Conservation (phyloP, 37 sponge, comb jelly and placozoan species). For the Cliona cf. orientalis region DNA sequence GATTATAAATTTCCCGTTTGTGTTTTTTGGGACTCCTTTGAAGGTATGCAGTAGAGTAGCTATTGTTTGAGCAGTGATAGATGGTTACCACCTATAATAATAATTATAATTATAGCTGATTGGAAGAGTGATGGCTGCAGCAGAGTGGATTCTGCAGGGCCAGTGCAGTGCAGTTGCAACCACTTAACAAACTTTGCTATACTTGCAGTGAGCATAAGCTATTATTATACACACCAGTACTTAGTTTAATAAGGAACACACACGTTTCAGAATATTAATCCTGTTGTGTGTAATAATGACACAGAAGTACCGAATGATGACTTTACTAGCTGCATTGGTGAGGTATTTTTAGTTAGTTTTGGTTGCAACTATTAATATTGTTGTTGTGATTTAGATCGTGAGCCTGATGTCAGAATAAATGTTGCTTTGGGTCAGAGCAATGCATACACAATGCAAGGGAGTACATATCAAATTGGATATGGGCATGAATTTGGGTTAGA, state of each 20-base stretch:
- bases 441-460: too few relatives aligned
- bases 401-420: too few relatives aligned
- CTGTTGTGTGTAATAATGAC: background rate
- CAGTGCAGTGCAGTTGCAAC: background rate
- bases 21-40: background rate
- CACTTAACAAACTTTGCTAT: background rate
- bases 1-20: background rate
- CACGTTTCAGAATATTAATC: background rate
- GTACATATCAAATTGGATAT: too few relatives aligned
- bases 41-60: background rate
- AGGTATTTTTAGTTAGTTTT: too few relatives aligned
- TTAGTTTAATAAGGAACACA: background rate
- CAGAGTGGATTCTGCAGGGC: background rate
- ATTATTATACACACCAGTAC: background rate
- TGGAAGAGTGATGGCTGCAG: background rate
- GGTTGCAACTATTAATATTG: too few relatives aligned
- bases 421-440: too few relatives aligned
- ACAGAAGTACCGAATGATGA: background rate
- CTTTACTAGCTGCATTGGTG: background rate
- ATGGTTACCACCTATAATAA: background rate
- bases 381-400: too few relatives aligned
- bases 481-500: too few relatives aligned
- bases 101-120: background rate
- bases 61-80: background rate
- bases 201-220: background rate